These are phyloP conservation scores for Lutraria lutraria DNA, from an alignment of 2,888 invertebrate genomes.

Conservation along the genomic window DNA sequence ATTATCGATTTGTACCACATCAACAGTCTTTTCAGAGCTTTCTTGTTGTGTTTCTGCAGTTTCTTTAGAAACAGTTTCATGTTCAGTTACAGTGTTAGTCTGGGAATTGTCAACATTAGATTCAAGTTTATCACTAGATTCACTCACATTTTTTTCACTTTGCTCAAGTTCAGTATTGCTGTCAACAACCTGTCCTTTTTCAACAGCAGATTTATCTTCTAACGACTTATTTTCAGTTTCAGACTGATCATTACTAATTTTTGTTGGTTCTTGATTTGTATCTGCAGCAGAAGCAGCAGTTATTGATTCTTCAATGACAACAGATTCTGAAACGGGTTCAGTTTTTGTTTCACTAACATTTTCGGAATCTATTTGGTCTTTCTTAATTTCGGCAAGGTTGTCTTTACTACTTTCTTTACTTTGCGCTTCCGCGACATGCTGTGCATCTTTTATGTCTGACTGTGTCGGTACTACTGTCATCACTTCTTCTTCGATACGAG, in stretches of 20 bases:
- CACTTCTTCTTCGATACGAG: slow-evolving; percentile 21
- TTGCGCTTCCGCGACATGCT: slow-evolving; percentile 54
- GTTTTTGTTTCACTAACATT: neutral
- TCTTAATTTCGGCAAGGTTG: neutral
- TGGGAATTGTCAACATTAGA: neutral
- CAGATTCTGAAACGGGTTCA: neutral
- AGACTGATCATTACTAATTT: neutral
- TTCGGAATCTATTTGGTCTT: neutral
- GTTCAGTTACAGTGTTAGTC: neutral
- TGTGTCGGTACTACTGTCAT: slow-evolving; percentile 17
- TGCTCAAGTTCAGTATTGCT: slow-evolving; percentile 27
- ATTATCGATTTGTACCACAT: neutral
- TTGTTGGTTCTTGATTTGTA: neutral
- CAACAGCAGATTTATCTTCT: neutral
- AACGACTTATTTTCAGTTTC: neutral
- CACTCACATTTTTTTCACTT: neutral
- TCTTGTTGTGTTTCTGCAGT: slow-evolving; percentile 9
- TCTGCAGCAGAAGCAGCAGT: neutral
- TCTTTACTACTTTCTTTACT: slow-evolving; percentile 26
- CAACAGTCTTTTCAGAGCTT: neutral
- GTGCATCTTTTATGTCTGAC: slow-evolving; percentile 54
- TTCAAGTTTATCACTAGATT: neutral
- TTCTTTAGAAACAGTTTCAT: neutral
- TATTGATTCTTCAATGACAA: neutral
- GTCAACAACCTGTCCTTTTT: slow-evolving; percentile 5